A percentile compares a stretch with the other conserved stretches of the same genome.
Conservation (phyloP, 1,140 invertebrate species). For the Solen grandis region DNA sequence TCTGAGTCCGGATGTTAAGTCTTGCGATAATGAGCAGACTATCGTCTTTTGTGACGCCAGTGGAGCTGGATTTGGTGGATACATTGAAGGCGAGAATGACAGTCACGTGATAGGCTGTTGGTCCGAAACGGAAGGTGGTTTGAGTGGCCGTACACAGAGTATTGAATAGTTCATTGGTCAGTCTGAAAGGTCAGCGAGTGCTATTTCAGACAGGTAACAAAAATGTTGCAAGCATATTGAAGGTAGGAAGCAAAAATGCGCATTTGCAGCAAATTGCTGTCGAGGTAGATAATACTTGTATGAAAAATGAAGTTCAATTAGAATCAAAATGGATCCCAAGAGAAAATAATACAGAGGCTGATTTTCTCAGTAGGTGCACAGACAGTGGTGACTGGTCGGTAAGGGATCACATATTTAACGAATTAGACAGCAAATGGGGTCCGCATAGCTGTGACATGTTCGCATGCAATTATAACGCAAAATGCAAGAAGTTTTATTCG, state of each 20-base stretch:
- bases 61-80: conserved; percentile 21
- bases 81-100: background rate
- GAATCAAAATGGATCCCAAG: background rate
- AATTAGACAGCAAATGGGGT: background rate
- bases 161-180: background rate
- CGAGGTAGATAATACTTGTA: background rate
- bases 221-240: background rate
- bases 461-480: background rate
- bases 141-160: background rate
- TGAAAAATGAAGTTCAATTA: background rate
- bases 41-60: background rate
- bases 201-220: background rate
- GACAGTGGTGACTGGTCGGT: conserved; percentile 5
- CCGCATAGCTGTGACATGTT: background rate
- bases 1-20: background rate
- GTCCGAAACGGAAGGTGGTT: background rate
- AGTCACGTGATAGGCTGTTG: background rate
- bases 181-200: no score
- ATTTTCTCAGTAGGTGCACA: background rate
- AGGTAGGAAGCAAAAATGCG: background rate
- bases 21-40: background rate
- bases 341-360: background rate
- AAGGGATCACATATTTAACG: background rate
- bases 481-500: conserved; percentile 14
- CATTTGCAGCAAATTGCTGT: background rate